Conservation (phyloP, 2,888 invertebrate species). For the Ectropis crepuscularia region DNA sequence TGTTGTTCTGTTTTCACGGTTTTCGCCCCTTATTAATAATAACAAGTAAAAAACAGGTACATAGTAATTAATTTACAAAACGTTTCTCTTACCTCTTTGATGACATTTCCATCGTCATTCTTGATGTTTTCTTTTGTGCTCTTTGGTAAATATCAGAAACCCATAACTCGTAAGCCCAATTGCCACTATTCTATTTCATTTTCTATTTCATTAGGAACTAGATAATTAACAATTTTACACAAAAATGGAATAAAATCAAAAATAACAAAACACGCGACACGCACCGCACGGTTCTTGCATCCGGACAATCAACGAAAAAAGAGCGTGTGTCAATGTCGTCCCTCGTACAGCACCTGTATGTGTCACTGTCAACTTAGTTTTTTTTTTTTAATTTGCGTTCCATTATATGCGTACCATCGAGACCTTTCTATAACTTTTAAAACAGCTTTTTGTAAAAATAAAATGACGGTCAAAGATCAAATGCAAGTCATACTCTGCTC, state of each 20-base stretch:
- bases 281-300: conserved; percentile 44
- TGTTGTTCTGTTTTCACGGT: neutral
- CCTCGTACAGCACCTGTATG: neutral
- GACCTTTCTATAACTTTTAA: no score
- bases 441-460: no score
- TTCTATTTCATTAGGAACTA: conserved; percentile 14
- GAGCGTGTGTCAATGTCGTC: no score
- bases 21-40: neutral
- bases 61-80: conserved; percentile 4
- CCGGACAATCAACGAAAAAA: neutral
- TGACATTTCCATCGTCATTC: conserved; percentile 80
- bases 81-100: conserved; percentile 73
- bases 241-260: conserved; percentile 44
- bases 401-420: neutral
- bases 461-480: no score
- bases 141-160: conserved; percentile 54
- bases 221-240: conserved; percentile 7
- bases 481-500: no score
- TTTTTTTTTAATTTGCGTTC: conserved; percentile 26
- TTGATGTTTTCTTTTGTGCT: conserved; percentile 56
- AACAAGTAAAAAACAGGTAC: neutral
- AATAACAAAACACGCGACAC: conserved; percentile 42
- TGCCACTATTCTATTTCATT: conserved; percentile 20
- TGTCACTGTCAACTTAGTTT: conserved; percentile 40
- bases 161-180: conserved; percentile 50